These are phyloP conservation scores for Eulemur coronatus DNA, from an alignment of 2,797 vertebrate species.

Conservation along the genomic window DNA sequence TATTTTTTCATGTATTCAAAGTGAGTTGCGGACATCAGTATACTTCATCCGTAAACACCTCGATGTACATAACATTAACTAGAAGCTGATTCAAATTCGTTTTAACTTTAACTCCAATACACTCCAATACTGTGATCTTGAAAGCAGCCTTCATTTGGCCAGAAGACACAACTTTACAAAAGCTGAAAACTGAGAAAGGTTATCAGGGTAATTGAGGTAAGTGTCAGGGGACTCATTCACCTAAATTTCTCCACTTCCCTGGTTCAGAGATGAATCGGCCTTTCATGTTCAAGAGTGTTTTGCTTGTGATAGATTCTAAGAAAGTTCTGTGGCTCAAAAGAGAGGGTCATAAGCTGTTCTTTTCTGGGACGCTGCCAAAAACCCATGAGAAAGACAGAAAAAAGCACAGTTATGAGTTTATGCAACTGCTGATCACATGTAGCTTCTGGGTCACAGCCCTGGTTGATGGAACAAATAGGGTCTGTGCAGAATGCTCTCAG, in stretches of 20 bases:
- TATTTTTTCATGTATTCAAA: background rate
- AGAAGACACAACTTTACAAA: constrained; percentile 16
- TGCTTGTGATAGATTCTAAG: constrained; percentile 37
- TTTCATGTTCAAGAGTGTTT: constrained; percentile 28
- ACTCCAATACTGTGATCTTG: background rate
- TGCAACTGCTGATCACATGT: background rate
- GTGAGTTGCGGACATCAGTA: background rate
- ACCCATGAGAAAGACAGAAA: background rate
- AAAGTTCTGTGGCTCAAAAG: constrained; percentile 32
- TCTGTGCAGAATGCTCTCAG: background rate
- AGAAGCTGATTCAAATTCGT: background rate
- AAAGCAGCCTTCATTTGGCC: constrained; percentile 10
- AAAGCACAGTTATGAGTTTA: background rate
- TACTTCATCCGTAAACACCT: background rate
- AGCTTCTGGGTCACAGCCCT: background rate
- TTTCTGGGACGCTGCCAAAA: constrained; percentile 7
- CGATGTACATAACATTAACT: background rate
- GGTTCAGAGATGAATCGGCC: constrained; percentile 17
- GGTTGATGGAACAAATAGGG: background rate
- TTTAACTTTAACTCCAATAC: constrained; percentile 11
- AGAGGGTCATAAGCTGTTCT: background rate
- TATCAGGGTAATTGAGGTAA: constrained; percentile 39
- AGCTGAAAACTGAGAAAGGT: constrained; percentile 56
- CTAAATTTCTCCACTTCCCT: constrained; percentile 8
- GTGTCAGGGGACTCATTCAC: constrained; percentile 9